Conservation (phyloP, 2,797 vertebrate species). For the Lemur catta region DNA sequence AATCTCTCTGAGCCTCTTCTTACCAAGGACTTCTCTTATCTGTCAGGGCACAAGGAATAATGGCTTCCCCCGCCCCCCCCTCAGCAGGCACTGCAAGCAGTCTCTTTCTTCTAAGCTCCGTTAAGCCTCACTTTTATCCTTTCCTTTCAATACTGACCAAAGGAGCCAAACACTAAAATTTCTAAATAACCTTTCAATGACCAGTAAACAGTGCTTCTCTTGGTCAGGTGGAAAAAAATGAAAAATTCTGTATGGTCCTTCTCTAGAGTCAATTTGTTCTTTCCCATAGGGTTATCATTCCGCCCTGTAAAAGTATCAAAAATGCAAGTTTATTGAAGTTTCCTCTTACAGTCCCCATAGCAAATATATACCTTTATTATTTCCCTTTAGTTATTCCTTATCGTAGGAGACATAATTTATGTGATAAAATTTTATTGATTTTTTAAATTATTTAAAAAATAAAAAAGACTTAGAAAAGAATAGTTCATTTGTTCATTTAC, state of each 20-base stretch:
- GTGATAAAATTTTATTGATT: not conserved
- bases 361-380: not conserved
- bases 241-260: not conserved
- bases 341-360: not conserved
- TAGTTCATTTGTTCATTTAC: not conserved
- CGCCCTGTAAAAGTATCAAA: not conserved
- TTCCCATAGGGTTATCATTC: not conserved
- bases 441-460: not conserved
- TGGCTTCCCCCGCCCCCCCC: no score
- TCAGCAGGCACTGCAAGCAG: not conserved
- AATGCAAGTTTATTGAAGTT: not conserved
- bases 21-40: conserved; percentile 8
- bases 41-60: not conserved
- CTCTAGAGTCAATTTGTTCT: not conserved
- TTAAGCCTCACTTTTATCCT: conserved; percentile 28
- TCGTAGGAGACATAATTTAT: not conserved
- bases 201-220: not conserved
- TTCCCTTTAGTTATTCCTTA: not conserved
- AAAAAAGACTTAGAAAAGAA: not conserved
- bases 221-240: not conserved
- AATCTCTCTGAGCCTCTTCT: conserved; percentile 30
- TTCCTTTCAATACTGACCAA: conserved; percentile 20
- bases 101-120: not conserved
- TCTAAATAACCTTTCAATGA: conserved; percentile 39
- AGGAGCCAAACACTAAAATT: not conserved